A percentile compares a stretch with the other conserved stretches of the same genome.
Conservation (phyloP, 2,797 vertebrate genomes). For the Acipenser oxyrinchus region DNA sequence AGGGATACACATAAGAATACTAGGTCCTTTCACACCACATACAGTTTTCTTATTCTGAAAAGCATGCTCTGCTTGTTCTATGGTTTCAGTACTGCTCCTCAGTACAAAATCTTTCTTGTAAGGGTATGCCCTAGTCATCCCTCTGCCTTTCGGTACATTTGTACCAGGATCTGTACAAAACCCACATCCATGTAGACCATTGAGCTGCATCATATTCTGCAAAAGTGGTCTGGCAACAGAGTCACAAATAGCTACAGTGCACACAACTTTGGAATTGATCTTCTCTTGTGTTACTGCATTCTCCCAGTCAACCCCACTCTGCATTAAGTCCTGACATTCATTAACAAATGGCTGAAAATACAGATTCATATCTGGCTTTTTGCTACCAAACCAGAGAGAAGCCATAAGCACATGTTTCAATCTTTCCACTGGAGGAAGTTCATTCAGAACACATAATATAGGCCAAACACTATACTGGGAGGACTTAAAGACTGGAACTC, state of each 20-base stretch:
- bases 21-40: conserved; percentile 15
- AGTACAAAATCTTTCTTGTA: conserved; percentile 8
- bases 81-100: conserved; percentile 4
- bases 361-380: too few species aligned
- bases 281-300: too few species aligned
- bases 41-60: conserved; percentile 8
- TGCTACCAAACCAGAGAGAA: too few species aligned
- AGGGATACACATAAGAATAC: background rate
- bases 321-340: too few species aligned
- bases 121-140: conserved; percentile 12
- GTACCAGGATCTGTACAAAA: conserved; percentile 13
- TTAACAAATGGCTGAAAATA: too few species aligned
- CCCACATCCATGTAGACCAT: conserved; percentile 17
- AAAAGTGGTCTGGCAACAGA: conserved; percentile 14
- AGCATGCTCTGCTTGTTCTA: background rate
- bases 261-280: too few species aligned
- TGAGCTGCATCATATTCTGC: conserved; percentile 14
- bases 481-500: too few species aligned
- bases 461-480: too few species aligned
- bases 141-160: conserved; percentile 4
- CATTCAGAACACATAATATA: too few species aligned
- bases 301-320: too few species aligned
- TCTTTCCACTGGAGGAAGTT: too few species aligned
- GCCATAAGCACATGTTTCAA: too few species aligned
- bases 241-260: conserved; percentile 10